phyloP scores from a whole-genome alignment of 2,888 invertebrate species.

The Galerucella calmariensis region DNA sequence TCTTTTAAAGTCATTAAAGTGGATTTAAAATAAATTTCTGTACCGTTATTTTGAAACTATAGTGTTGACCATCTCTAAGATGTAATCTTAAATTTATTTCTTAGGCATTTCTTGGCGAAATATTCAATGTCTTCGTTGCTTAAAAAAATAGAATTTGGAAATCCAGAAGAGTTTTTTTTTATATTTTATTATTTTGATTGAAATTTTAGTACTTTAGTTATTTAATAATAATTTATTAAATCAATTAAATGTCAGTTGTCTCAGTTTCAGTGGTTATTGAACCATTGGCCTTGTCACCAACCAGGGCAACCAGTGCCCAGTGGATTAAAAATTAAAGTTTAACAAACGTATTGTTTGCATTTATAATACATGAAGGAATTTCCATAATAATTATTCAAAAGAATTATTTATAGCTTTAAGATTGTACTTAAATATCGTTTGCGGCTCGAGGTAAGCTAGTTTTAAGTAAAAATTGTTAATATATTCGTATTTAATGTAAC shows the following conservation, averaged over 20 bases:
- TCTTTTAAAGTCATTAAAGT: too few relatives aligned
- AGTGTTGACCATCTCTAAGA: not conserved
- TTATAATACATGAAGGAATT: not conserved
- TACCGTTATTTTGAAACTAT: conserved; percentile 4
- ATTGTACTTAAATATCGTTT: not conserved
- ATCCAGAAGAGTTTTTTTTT: too few relatives aligned
- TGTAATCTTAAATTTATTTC: not conserved
- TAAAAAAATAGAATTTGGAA: too few relatives aligned
- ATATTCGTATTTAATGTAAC: not conserved
- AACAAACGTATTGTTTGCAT: not conserved
- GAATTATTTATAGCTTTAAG: not conserved
- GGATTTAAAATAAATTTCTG: not conserved
- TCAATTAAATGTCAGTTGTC: not conserved
- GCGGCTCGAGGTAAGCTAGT: not conserved
- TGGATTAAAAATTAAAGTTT: not conserved
- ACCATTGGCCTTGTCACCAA: not conserved
- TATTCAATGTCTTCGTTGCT: too few relatives aligned
- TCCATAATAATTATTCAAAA: not conserved
- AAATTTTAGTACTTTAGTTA: too few relatives aligned
- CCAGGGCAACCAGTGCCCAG: too few relatives aligned
- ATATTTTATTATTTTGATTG: too few relatives aligned
- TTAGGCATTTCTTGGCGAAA: not conserved
- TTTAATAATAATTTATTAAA: not conserved
- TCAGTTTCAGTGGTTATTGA: not conserved
- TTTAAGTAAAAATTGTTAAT: not conserved